These are phyloP conservation scores for Vireo altiloquus DNA, from an alignment of 2,113 vertebrate genomes.

Conservation along the genomic window DNA sequence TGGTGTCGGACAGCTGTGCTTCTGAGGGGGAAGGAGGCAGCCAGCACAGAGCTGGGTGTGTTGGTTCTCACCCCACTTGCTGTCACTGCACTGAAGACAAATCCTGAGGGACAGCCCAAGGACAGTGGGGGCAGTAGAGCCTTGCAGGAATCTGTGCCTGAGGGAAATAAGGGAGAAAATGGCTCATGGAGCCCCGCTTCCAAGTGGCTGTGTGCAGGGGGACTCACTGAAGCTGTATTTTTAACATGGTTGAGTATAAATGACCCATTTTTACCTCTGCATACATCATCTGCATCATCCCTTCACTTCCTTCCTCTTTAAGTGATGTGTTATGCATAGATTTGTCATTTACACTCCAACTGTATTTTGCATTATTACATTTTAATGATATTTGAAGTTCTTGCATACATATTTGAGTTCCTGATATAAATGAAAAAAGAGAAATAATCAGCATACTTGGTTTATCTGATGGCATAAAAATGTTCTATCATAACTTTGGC, in stretches of 20 bases:
- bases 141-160: background rate
- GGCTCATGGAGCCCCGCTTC: background rate
- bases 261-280: constrained; percentile 51
- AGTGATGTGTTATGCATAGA: constrained; percentile 51
- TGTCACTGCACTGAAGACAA: background rate
- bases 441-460: constrained; percentile 62
- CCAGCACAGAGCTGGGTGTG: background rate
- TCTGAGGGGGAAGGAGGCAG: background rate
- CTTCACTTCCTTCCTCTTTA: constrained; percentile 56
- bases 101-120: background rate
- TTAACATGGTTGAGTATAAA: constrained; percentile 17
- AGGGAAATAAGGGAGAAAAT: background rate
- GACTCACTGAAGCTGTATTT: background rate
- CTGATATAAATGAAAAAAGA: constrained; percentile 54
- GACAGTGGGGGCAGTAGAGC: fast-evolving
- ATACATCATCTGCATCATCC: constrained; percentile 37
- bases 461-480: constrained; percentile 54
- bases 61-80: background rate
- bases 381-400: constrained; percentile 67
- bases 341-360: constrained; percentile 47
- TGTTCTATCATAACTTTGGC: constrained; percentile 25
- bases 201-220: background rate
- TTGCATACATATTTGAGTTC: constrained; percentile 63
- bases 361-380: constrained; percentile 67
- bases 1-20: background rate